Conservation (phyloP, 2,888 invertebrate species). For the Drosophila sordidula region DNA sequence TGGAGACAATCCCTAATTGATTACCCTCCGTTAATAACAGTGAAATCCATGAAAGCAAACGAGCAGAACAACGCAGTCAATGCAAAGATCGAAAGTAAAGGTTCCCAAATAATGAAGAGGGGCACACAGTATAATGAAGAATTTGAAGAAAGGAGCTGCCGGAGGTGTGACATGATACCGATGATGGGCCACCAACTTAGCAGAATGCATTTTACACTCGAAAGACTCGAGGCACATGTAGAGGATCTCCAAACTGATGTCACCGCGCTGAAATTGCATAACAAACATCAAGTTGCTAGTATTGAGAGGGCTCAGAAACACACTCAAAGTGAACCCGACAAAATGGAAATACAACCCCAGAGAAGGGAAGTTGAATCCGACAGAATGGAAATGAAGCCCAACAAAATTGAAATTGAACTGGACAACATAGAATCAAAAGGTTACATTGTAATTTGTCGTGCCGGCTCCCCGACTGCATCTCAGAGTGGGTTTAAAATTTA, state of each 20-base stretch:
- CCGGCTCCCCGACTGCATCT: background rate
- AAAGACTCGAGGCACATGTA: slow-evolving; percentile 1
- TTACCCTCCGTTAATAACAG: background rate
- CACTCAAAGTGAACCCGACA: too few relatives aligned
- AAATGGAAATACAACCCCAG: background rate
- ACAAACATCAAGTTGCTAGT: rapidly evolving
- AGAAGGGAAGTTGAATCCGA: too few relatives aligned
- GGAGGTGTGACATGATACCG: slow-evolving; percentile 3
- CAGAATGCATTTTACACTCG: background rate
- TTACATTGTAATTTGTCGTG: background rate
- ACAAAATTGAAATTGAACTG: rapidly evolving
- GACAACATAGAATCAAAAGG: background rate
- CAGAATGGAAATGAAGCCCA: background rate
- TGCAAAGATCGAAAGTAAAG: too few relatives aligned
- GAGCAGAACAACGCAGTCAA: too few relatives aligned
- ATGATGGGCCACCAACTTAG: background rate
- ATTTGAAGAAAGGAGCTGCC: background rate
- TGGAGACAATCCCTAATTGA: too few relatives aligned
- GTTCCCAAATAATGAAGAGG: background rate
- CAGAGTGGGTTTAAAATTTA: background rate
- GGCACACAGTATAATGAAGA: background rate
- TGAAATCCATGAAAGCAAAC: background rate
- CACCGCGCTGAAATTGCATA: background rate
- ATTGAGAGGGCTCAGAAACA: background rate
- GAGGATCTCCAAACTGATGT: background rate